Base-by-base conservation (phyloP, 2,113 vertebrate species). In the Seriola aureovittata region DNA sequence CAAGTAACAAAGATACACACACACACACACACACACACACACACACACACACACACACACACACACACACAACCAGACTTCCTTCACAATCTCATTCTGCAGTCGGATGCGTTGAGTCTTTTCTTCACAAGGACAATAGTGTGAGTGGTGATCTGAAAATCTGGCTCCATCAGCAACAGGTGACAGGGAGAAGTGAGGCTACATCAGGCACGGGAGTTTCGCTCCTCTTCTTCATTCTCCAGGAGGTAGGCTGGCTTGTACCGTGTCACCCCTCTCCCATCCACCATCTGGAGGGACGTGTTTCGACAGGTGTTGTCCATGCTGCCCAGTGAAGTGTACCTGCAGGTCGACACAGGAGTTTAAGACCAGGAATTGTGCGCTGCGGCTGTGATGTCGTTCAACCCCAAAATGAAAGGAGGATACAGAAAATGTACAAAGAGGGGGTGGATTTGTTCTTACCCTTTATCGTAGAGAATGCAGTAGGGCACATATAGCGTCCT, bases 321-420 rank as follows among this genome's bases (percentile, higher is more conserved):
- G 83, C 97, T 98, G 17, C 98, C 98, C 71, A 99, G 94, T 0
- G 98, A 99, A 0, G 98, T 99, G 95, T 99, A 99, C 46, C 98
- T 99, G 91, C 0, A 0, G 25, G 63, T 55, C 6, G 13, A 81
- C 19, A 14, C 5, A 55, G 3, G 71, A 3, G 10, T 4, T 64
- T 60, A 50, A 75, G 5, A 21, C 12, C 2, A 1, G 38, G 19
- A 60, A 13, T 9, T 42, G 13, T 40, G n/a, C 4, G 8, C 5
- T 14, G 55, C 21, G 32, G 25, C 44, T 44, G 34, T 42, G 21
- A 55, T 32, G 60, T 19, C 23, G 46, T 14, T 13, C 9, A 76
- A 11, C 10, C 21, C 7, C 16, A 48, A 48, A 67, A 59, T 10
- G 10, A 64, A 48, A 12, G 16, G 25, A 58, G 11, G 11, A 36